Conservation (phyloP, 2,113 vertebrate genomes). For the Andinoacara biseriatus region DNA sequence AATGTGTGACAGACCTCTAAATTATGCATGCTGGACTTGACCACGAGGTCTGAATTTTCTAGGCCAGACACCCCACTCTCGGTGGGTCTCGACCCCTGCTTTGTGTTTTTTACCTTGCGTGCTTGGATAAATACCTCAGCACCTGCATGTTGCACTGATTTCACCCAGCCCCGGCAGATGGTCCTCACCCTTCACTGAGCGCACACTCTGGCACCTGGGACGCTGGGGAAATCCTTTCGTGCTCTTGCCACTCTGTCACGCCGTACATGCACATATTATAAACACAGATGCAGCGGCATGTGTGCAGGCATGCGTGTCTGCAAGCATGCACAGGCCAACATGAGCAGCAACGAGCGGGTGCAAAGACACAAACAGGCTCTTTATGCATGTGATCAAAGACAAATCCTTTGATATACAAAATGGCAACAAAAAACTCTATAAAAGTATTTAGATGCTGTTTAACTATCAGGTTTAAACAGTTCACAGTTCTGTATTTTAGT, state of each 20-base stretch:
- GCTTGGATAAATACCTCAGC: conserved; percentile 71
- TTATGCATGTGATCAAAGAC: not conserved
- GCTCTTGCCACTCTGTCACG: conserved; percentile 44
- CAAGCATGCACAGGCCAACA: conserved; percentile 2
- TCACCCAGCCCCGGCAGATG: conserved; percentile 75
- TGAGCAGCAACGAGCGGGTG: not conserved
- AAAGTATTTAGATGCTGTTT: not conserved
- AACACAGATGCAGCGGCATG: conserved; percentile 45
- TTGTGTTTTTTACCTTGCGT: conserved; percentile 51
- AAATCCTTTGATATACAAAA: not conserved
- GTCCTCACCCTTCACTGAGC: conserved; percentile 66
- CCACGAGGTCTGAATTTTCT: conserved; percentile 56
- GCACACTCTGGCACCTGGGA: conserved; percentile 74
- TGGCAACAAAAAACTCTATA: not conserved
- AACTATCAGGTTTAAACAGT: too few species aligned
- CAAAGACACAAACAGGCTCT: not conserved
- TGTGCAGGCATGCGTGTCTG: conserved; percentile 12
- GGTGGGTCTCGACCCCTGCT: conserved; percentile 35
- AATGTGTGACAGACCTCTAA: conserved; percentile 31
- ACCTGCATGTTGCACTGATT: conserved; percentile 76
- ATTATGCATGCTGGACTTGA: conserved; percentile 51
- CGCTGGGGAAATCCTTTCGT: conserved; percentile 65
- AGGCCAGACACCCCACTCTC: conserved; percentile 62
- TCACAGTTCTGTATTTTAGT: too few species aligned
- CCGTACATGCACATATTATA: conserved; percentile 26